Base-by-base conservation (phyloP, 2,888 invertebrate genomes). In the Cyclophora albipunctata region DNA sequence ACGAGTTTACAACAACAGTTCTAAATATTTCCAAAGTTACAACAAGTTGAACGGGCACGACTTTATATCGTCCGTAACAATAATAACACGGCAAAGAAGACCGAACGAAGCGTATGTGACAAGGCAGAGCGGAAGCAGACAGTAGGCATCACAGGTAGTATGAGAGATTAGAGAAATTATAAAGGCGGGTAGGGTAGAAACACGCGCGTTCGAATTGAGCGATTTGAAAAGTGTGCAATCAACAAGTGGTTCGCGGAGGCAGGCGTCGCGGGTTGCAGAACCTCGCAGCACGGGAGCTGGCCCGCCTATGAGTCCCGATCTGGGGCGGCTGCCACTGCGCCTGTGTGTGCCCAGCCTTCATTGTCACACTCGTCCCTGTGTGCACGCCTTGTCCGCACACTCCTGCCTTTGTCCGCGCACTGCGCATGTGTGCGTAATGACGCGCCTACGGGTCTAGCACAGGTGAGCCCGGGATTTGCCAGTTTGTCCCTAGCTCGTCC, bases 11-110 rank as follows among this genome's bases (percentile, higher is more conserved):
- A 82, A 83, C 81, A 86, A 85, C 81, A 83, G 84, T 79, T 73
- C 66, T 81, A 85, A 82, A 86, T 78, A 81, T 82, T 73, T 82
- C 75, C 78, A 85, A 84, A 85, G 81, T 81, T 84, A 77, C 77
- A 84, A 85, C 84, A 82, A 81, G 75, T 78, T 71, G 69, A 71
- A 64, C 72, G 73, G 67, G 66, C 66, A 69, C 68, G 66, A 66
- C 62, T 72, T 77, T 62, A 75, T 67, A 75, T 72, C 71, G 76
- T 79, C 74, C 78, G 72, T 79, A 81, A 78, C 73, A 82, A 77
- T 69, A 84, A 80, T 71, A 84, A 78, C 79, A 78, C 75, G 64
- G 69, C 67, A 49, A 75, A 78, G 78, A 81, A 83, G 79, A 84
- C 78, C 50, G 74, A 76, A 73, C 65, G 60, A 75, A 76, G 75